A percentile compares a stretch with the other conserved stretches of the same genome.
Evolutionary conservation across 2,113 vertebrate genomes (phyloP).

Genomic region (Smithornis capensis): DNA sequence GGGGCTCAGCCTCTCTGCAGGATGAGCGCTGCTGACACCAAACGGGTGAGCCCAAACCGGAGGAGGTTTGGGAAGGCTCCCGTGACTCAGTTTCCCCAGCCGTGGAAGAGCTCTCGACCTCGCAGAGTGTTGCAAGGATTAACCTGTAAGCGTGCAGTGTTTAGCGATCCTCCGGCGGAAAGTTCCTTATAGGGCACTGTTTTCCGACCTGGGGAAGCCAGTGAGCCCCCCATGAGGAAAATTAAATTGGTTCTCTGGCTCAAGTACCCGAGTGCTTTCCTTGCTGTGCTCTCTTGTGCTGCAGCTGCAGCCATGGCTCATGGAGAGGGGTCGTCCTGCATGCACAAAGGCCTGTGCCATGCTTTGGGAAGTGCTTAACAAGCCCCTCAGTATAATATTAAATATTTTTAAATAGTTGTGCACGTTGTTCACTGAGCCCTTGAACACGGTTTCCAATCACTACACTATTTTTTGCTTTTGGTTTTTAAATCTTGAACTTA

Average conservation of each 20-base stretch:
- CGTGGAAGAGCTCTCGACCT: background rate
- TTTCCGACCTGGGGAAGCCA: background rate
- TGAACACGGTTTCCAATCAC: background rate
- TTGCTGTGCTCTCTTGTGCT: background rate
- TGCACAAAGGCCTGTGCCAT: fast-evolving
- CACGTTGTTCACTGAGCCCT: background rate
- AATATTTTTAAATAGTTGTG: background rate
- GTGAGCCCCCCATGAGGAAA: background rate
- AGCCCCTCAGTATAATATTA: background rate
- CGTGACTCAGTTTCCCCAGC: background rate
- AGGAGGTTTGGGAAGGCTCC: background rate
- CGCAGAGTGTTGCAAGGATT: background rate
- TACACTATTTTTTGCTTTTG: background rate
- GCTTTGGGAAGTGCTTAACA: background rate
- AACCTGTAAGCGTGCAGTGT: background rate
- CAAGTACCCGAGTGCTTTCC: background rate
- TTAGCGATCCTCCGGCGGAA: background rate
- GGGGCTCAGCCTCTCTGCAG: background rate
- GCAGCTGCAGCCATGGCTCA: background rate
- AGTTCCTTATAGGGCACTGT: background rate
- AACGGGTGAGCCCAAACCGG: background rate
- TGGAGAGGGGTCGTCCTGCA: background rate
- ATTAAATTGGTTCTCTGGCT: background rate
- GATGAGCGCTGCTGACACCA: background rate
- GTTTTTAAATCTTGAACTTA: background rate